Percentiles rank a stretch among this genome's conserved stretches.
These are phyloP conservation scores for Oxystoma pomonae DNA, from an alignment of 2,888 invertebrate genomes.

Conservation along the genomic window DNA sequence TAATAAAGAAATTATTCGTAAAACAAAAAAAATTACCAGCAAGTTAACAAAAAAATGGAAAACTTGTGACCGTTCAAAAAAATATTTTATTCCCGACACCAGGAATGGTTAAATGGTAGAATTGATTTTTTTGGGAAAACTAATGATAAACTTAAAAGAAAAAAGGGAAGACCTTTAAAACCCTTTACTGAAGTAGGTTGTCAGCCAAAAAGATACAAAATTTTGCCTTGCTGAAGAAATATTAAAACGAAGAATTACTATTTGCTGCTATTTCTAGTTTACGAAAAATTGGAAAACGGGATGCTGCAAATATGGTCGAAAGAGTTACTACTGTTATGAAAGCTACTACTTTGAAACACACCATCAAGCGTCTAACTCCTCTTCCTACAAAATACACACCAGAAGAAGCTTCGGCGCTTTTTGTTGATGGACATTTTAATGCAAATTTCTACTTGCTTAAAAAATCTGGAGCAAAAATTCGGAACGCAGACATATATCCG, in stretches of 20 bases:
- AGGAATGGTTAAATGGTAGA: background rate
- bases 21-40: background rate
- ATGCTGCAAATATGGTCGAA: constrained; percentile 5
- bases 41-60: background rate
- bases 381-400: constrained; percentile 1
- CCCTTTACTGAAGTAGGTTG: background rate
- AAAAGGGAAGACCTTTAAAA: background rate
- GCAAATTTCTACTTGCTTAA: constrained; percentile 3
- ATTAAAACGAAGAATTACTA: background rate
- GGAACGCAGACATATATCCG: constrained; percentile 7
- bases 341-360: constrained; percentile 3
- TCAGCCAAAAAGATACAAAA: background rate
- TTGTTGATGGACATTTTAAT: constrained; percentile 5
- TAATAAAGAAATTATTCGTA: background rate
- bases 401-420: constrained; percentile 9
- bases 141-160: background rate
- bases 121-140: background rate
- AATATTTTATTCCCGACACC: background rate
- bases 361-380: background rate
- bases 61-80: background rate
- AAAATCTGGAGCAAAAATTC: constrained; percentile 5
- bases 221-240: background rate
- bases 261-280: background rate
- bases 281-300: constrained; percentile 3
- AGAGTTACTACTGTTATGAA: background rate